These are phyloP conservation scores for Mesopsocus fuscifrons DNA, from an alignment of 2,888 invertebrate genomes.

Conservation along the genomic window DNA sequence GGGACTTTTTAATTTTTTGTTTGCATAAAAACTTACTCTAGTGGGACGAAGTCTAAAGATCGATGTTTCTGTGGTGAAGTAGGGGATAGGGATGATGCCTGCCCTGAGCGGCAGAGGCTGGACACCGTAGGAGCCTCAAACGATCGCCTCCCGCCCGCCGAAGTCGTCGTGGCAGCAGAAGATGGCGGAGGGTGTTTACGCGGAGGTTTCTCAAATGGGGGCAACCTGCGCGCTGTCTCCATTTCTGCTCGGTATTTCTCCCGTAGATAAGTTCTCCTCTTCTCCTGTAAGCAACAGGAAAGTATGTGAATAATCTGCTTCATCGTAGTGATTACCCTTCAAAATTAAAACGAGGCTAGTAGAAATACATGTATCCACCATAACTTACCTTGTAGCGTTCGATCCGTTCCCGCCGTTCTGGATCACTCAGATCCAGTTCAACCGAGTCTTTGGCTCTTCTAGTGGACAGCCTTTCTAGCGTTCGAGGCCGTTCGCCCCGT, in stretches of 20 bases:
- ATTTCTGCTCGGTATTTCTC: constrained; percentile 60
- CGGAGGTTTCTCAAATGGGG: constrained; percentile 29
- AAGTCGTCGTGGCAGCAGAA: neutral
- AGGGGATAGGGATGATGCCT: too few relatives aligned
- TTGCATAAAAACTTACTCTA: too few relatives aligned
- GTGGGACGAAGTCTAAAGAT: too few relatives aligned
- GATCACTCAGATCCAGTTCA: constrained; percentile 22
- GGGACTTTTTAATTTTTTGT: too few relatives aligned
- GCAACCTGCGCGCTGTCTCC: constrained; percentile 29
- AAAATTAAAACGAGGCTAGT: too few relatives aligned
- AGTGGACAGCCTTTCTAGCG: constrained; percentile 12
- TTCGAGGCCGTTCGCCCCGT: neutral
- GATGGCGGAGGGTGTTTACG: neutral
- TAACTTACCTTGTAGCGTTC: constrained; percentile 68
- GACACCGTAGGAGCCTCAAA: neutral
- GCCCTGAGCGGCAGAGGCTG: neutral
- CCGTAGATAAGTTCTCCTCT: constrained; percentile 61
- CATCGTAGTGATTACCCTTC: too few relatives aligned
- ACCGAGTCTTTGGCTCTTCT: neutral
- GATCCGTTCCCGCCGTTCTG: constrained; percentile 47
- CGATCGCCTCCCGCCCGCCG: neutral
- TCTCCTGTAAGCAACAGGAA: constrained; percentile 35
- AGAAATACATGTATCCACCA: too few relatives aligned
- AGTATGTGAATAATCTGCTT: too few relatives aligned
- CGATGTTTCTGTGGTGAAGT: too few relatives aligned